phyloP scores from a whole-genome alignment of 1,140 invertebrate genomes.

The Orchestia grillus region DNA sequence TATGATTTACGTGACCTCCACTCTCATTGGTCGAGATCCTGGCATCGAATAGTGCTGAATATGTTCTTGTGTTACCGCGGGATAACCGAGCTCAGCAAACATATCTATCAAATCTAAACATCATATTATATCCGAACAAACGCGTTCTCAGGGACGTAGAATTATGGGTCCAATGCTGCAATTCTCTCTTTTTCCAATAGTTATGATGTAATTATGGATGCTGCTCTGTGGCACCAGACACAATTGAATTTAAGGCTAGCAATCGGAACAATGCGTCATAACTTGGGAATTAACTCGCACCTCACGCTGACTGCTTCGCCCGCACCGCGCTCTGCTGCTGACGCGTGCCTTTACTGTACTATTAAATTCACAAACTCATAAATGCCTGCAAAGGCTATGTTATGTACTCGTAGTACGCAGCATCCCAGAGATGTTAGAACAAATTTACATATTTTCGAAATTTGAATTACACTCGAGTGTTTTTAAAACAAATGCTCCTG shows the following conservation, averaged over 20 bases:
- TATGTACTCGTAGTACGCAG: no score
- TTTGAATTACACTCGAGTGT: no score
- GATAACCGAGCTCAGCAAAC: background rate
- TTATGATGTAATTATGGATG: background rate
- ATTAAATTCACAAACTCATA: no score
- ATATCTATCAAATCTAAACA: background rate
- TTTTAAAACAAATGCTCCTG: no score
- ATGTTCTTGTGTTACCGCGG: background rate
- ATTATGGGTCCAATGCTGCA: background rate
- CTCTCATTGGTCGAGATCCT: background rate
- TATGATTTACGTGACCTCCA: background rate
- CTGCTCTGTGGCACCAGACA: background rate
- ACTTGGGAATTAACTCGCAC: background rate
- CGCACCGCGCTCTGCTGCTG: no score
- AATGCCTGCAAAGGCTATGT: no score
- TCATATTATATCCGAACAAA: background rate
- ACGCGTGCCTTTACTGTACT: no score
- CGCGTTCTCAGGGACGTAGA: background rate
- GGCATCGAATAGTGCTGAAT: background rate
- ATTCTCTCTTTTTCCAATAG: background rate
- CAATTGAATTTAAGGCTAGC: background rate
- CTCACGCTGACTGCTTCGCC: background rate
- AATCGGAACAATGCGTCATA: background rate
- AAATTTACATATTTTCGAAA: no score
- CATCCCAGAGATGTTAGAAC: no score